A percentile compares a stretch with the other conserved stretches of the same genome.
Evolutionary conservation across 2,888 invertebrate genomes (phyloP).

Genomic region (Coecobrya sp.): DNA sequence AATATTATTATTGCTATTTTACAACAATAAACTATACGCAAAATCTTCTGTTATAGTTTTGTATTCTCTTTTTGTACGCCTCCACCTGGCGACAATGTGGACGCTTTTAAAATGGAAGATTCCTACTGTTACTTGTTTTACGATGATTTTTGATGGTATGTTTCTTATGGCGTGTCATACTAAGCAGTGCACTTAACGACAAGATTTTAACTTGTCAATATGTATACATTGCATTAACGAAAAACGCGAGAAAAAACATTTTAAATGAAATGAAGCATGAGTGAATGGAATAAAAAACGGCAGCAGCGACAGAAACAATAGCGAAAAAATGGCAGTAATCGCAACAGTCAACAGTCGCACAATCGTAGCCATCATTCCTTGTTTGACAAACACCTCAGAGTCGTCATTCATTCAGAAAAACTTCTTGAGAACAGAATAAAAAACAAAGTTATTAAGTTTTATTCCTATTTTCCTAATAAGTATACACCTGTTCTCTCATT

Average conservation of each 20-base stretch:
- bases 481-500: background rate
- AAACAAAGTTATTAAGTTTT: constrained; percentile 1
- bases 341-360: background rate
- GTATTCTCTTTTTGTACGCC: background rate
- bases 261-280: background rate
- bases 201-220: too few species aligned
- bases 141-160: too few species aligned
- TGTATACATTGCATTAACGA: background rate
- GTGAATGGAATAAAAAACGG: background rate
- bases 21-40: background rate
- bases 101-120: too few species aligned
- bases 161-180: too few species aligned
- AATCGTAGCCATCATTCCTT: background rate
- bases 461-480: background rate
- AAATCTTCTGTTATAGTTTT: background rate
- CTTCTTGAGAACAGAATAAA: constrained; percentile 22
- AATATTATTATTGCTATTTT: background rate
- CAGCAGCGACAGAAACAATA: constrained; percentile 10
- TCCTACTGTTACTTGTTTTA: too few species aligned
- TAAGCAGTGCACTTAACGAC: too few species aligned
- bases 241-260: background rate
- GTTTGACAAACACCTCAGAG: background rate
- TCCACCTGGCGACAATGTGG: background rate
- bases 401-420: constrained; percentile 14
- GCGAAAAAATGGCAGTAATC: constrained; percentile 1